Evolutionary conservation across 2,888 invertebrate species (phyloP).

Genomic region (Myathropa florea): DNA sequence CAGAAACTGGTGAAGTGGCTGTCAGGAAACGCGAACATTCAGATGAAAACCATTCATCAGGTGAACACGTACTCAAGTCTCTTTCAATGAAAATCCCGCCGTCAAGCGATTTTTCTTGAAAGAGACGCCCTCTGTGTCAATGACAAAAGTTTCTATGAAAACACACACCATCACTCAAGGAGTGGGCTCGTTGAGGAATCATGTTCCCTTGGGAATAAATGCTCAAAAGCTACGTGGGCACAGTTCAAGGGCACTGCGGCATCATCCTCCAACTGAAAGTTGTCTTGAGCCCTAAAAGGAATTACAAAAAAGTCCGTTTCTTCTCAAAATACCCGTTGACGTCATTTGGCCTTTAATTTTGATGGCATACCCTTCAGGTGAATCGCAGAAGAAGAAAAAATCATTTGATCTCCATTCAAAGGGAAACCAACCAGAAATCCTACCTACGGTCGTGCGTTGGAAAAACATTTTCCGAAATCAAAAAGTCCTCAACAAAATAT

Average conservation of each 20-base stretch:
- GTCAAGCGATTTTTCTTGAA: no score
- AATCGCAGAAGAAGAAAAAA: not conserved
- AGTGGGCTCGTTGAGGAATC: not conserved
- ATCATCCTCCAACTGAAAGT: not conserved
- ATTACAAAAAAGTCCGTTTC: not conserved
- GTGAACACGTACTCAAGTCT: not conserved
- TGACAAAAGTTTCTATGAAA: not conserved
- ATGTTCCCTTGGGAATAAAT: not conserved
- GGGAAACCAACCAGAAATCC: not conserved
- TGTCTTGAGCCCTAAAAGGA: not conserved
- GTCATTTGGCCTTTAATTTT: not conserved
- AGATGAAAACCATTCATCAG: no score
- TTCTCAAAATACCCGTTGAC: not conserved
- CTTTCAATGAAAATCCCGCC: no score
- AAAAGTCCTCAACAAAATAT: not conserved
- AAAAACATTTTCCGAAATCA: not conserved
- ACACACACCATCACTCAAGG: not conserved
- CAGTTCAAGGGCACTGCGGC: not conserved
- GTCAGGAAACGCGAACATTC: no score
- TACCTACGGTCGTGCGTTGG: not conserved
- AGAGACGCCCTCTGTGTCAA: not conserved
- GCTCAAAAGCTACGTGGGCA: not conserved
- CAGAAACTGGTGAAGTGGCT: no score
- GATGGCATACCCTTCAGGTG: not conserved
- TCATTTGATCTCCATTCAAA: not conserved